A percentile compares a stretch with the other conserved stretches of the same genome.
Conservation (phyloP, 2,113 vertebrate genomes). For the Dicrurus megarhynchus region DNA sequence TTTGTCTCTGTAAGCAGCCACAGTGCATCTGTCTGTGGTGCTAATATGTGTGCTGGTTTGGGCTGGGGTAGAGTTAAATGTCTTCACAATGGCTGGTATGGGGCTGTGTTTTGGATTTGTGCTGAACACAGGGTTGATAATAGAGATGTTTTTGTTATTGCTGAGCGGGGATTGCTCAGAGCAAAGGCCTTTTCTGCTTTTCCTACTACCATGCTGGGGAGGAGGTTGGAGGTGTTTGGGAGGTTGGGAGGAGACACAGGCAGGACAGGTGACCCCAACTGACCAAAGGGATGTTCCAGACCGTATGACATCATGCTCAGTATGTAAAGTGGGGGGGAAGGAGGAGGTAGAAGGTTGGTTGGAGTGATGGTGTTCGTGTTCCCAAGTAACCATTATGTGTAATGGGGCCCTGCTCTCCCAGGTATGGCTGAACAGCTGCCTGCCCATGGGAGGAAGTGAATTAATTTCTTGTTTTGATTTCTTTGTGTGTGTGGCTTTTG, state of each 20-base stretch:
- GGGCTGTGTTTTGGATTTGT: background rate
- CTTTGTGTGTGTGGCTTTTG: background rate
- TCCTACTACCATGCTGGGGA: fast-evolving
- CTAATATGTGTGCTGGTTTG: background rate
- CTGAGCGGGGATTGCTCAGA: background rate
- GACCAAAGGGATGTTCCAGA: background rate
- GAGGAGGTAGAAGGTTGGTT: background rate
- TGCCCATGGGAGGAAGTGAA: background rate
- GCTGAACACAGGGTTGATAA: background rate
- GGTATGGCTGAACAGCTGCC: background rate
- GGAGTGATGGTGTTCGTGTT: background rate
- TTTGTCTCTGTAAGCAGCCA: background rate
- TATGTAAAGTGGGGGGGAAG: background rate
- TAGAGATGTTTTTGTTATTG: background rate
- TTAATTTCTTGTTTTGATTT: background rate
- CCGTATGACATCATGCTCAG: too few species aligned
- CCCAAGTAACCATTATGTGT: background rate
- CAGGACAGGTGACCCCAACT: background rate
- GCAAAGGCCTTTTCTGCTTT: background rate
- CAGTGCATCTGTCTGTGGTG: background rate
- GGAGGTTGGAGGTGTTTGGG: fast-evolving
- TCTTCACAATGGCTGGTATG: background rate
- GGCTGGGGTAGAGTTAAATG: background rate
- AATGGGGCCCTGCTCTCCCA: background rate
- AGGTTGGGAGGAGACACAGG: fast-evolving